Evolutionary conservation across 1,140 invertebrate species (phyloP).

Genomic region (Drosophila willistoni): DNA sequence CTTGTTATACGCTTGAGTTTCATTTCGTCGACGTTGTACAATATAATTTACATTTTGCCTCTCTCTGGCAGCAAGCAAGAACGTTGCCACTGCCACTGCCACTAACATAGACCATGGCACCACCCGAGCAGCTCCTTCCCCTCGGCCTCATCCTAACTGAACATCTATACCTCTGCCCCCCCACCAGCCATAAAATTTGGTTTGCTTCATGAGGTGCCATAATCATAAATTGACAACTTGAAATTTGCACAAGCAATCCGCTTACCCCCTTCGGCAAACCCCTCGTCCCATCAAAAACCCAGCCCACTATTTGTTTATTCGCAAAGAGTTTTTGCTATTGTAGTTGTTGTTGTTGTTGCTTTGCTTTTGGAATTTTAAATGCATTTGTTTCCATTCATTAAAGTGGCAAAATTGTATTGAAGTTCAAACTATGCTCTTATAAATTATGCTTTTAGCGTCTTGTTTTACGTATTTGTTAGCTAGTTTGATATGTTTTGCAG

Average conservation of each 20-base stretch:
- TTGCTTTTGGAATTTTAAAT: constrained; percentile 78
- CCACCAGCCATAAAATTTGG: background rate
- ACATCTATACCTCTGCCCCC: background rate
- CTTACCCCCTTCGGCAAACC: constrained; percentile 4
- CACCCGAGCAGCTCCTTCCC: background rate
- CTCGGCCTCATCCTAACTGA: background rate
- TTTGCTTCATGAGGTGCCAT: constrained; percentile 75
- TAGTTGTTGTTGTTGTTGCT: constrained; percentile 9
- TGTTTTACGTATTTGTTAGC: constrained; percentile 24
- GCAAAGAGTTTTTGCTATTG: too few species aligned
- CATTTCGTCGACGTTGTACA: constrained; percentile 59
- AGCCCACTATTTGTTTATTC: too few species aligned
- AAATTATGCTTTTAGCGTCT: constrained; percentile 57
- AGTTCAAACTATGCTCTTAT: constrained; percentile 29
- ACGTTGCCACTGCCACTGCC: background rate
- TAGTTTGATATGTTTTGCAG: constrained; percentile 56
- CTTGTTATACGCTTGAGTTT: constrained; percentile 74
- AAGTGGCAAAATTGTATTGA: constrained; percentile 69
- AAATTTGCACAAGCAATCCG: constrained; percentile 74
- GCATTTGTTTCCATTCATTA: constrained; percentile 61
- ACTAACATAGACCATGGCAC: background rate
- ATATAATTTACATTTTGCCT: constrained; percentile 78
- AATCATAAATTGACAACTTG: constrained; percentile 81
- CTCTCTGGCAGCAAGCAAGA: background rate
- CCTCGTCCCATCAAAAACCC: background rate